Conservation (phyloP, 2,888 invertebrate genomes). For the Ditylenchus weischeri region DNA sequence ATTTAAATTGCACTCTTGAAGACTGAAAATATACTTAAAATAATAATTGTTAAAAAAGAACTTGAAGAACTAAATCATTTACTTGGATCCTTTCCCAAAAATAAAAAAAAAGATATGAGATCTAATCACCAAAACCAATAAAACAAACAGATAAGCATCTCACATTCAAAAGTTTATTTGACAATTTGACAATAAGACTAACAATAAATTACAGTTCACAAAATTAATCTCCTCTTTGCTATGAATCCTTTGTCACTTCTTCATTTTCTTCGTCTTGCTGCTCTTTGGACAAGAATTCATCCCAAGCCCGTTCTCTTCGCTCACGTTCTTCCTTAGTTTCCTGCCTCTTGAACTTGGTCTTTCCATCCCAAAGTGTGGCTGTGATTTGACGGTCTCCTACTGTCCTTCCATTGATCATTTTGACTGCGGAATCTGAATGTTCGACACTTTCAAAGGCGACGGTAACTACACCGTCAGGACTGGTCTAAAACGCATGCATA, state of each 20-base stretch:
- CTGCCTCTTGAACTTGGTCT: constrained; percentile 73
- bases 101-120: too few species aligned
- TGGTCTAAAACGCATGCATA: constrained; percentile 64
- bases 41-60: too few species aligned
- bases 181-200: neutral
- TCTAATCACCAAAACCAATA: too few species aligned
- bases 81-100: too few species aligned
- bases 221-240: constrained; percentile 6
- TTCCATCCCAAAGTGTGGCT: constrained; percentile 91
- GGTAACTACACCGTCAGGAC: constrained; percentile 87
- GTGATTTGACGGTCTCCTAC: constrained; percentile 80
- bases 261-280: constrained; percentile 30
- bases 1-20: constrained; percentile 2
- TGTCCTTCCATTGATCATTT: constrained; percentile 81
- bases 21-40: too few species aligned
- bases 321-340: constrained; percentile 35
- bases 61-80: too few species aligned
- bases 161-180: too few species aligned
- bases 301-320: constrained; percentile 69
- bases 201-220: neutral
- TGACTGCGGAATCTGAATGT: constrained; percentile 84
- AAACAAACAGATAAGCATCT: too few species aligned
- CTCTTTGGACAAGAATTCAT: constrained; percentile 34
- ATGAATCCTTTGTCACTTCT: constrained; percentile 17
- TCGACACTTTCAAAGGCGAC: constrained; percentile 84